A percentile compares a stretch with the other conserved stretches of the same genome.
phyloP scores from a whole-genome alignment of 1,140 invertebrate genomes.

The Gryon sp. region DNA sequence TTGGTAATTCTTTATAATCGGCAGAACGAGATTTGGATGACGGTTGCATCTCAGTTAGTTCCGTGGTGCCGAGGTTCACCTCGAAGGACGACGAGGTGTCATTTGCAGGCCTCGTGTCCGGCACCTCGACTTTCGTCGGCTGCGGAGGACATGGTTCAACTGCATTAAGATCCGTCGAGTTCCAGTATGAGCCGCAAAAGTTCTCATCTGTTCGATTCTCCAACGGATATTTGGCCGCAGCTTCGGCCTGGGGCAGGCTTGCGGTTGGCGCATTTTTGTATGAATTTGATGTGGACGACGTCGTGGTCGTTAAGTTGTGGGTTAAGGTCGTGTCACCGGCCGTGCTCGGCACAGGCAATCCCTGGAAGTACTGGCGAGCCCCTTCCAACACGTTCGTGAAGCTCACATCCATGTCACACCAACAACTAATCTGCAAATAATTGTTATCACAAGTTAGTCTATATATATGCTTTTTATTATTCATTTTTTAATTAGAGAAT shows the following conservation, averaged over 20 bases:
- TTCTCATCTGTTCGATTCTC: slow-evolving; percentile 55
- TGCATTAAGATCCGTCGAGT: slow-evolving; percentile 58
- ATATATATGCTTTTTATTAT: no score
- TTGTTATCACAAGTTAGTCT: not conserved
- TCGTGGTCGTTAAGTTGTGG: slow-evolving; percentile 76
- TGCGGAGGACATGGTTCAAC: slow-evolving; percentile 74
- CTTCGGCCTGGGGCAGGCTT: slow-evolving; percentile 1
- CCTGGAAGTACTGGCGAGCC: slow-evolving; percentile 89
- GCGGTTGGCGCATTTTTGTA: slow-evolving; percentile 67
- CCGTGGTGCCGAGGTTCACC: slow-evolving; percentile 58
- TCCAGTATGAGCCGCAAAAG: slow-evolving; percentile 68
- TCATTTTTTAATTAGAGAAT: no score
- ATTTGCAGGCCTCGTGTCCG: slow-evolving; percentile 75
- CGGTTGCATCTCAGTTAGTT: slow-evolving; percentile 76
- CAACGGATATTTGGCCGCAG: slow-evolving; percentile 47
- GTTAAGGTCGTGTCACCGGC: slow-evolving; percentile 77
- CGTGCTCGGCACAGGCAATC: slow-evolving; percentile 82
- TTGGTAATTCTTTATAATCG: slow-evolving; percentile 70
- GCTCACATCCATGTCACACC: slow-evolving; percentile 86
- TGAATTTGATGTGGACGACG: slow-evolving; percentile 76
- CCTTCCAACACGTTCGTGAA: slow-evolving; percentile 89
- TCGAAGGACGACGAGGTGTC: slow-evolving; percentile 69
- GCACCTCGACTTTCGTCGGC: slow-evolving; percentile 74
- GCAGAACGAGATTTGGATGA: slow-evolving; percentile 72
- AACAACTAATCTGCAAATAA: slow-evolving; percentile 74